phyloP scores from a whole-genome alignment of 2,113 vertebrate species.

The Thamnophis sirtalis region DNA sequence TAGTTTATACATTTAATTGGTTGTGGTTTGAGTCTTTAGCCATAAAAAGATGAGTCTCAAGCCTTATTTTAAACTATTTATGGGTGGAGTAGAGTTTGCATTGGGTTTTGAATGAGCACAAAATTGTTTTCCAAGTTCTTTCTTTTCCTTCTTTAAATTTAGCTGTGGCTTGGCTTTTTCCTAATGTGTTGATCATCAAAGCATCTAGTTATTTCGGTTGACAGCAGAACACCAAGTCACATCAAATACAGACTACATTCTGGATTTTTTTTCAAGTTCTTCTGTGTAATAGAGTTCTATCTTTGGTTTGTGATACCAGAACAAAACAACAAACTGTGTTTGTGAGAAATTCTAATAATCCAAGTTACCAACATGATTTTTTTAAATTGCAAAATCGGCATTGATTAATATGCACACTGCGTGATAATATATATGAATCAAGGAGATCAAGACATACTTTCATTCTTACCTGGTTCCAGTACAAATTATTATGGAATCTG shows the following conservation, averaged over 20 bases:
- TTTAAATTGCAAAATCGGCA: background rate
- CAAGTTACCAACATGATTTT: constrained; percentile 16
- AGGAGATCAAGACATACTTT: background rate
- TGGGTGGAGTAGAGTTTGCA: constrained; percentile 36
- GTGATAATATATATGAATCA: background rate
- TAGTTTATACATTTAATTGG: constrained; percentile 55
- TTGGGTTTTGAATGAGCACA: constrained; percentile 56
- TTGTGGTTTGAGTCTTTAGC: constrained; percentile 48
- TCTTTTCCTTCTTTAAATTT: constrained; percentile 58
- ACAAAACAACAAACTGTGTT: background rate
- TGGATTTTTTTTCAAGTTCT: constrained; percentile 47
- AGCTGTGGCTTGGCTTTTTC: constrained; percentile 56
- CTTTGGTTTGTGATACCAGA: background rate
- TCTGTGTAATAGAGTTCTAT: background rate
- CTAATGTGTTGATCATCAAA: constrained; percentile 60
- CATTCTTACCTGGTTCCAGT: background rate
- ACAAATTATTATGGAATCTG: background rate
- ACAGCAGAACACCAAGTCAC: constrained; percentile 53
- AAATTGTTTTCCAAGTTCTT: constrained; percentile 57
- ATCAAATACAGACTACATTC: constrained; percentile 38
- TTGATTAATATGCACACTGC: constrained; percentile 24
- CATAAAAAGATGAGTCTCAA: constrained; percentile 52
- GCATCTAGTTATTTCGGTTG: constrained; percentile 59
- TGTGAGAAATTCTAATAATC: constrained; percentile 13
- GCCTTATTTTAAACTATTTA: constrained; percentile 34